These are phyloP conservation scores for Trialeurodes vaporariorum DNA, from an alignment of 1,140 invertebrate genomes.

Conservation along the genomic window DNA sequence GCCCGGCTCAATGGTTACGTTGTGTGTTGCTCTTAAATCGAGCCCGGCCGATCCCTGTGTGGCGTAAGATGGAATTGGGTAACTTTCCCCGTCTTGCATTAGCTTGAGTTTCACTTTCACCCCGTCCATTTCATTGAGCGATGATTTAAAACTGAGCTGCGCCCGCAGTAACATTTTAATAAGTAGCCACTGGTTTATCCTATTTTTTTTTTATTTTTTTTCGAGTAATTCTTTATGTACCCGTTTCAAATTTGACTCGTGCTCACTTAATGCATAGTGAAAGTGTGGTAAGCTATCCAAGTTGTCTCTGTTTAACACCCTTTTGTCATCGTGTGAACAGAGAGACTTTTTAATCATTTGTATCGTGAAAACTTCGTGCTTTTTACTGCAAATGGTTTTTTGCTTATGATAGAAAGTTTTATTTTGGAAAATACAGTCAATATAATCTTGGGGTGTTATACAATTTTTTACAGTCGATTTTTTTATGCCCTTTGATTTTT, in stretches of 20 bases:
- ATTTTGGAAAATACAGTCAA: constrained; percentile 13
- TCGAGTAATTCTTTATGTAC: not conserved
- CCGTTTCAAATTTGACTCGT: not conserved
- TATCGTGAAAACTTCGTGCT: not conserved
- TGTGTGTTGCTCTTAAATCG: too few relatives aligned
- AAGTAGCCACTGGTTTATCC: too few relatives aligned
- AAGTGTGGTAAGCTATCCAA: not conserved
- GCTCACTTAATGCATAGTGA: not conserved
- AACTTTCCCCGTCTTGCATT: too few relatives aligned
- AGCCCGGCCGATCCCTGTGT: too few relatives aligned
- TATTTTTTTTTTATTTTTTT: too few relatives aligned
- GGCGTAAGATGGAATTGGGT: too few relatives aligned
- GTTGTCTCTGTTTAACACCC: not conserved
- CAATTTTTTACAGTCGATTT: constrained; percentile 18
- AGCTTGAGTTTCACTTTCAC: too few relatives aligned
- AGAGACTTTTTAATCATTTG: not conserved
- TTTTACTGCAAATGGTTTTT: constrained; percentile 12
- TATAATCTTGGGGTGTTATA: constrained; percentile 18
- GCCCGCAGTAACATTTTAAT: too few relatives aligned
- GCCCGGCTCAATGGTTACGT: too few relatives aligned
- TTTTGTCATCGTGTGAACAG: not conserved
- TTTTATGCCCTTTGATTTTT: constrained; percentile 27
- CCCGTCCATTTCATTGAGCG: too few relatives aligned
- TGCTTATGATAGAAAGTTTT: constrained; percentile 9
- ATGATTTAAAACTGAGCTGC: too few relatives aligned